These are phyloP conservation scores for Spea multiplicata DNA, from an alignment of 2,113 vertebrate genomes.

Conservation along the genomic window DNA sequence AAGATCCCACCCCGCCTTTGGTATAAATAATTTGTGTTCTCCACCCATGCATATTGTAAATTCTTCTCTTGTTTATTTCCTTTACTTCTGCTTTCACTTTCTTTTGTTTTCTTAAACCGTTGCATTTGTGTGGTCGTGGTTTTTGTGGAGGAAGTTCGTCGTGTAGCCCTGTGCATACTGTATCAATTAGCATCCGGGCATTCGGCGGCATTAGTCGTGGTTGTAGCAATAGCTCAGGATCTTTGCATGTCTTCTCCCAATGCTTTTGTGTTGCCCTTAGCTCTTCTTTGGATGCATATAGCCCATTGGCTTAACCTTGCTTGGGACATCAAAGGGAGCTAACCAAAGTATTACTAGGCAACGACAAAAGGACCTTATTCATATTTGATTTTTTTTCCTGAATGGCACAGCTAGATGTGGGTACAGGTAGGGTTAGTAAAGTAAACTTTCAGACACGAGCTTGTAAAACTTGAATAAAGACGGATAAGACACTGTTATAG, in stretches of 20 bases:
- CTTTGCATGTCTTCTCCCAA: slow-evolving; percentile 68
- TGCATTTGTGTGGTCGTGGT: slow-evolving; percentile 49
- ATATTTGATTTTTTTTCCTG: slow-evolving; percentile 44
- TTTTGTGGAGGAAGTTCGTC: slow-evolving; percentile 55
- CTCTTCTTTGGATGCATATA: slow-evolving; percentile 62
- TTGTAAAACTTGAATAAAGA: background rate
- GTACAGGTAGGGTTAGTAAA: background rate
- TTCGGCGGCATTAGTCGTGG: slow-evolving; percentile 49
- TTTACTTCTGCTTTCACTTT: slow-evolving; percentile 53
- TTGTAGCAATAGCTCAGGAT: slow-evolving; percentile 53
- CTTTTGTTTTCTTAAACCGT: slow-evolving; percentile 57
- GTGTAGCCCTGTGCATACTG: slow-evolving; percentile 54
- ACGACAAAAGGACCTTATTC: slow-evolving; percentile 71
- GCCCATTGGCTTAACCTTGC: slow-evolving; percentile 11
- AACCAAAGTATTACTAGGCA: slow-evolving; percentile 59
- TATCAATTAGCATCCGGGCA: slow-evolving; percentile 55
- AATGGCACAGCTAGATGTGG: background rate
- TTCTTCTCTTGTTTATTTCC: slow-evolving; percentile 51
- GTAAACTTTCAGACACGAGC: background rate
- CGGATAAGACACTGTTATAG: background rate
- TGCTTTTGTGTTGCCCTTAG: slow-evolving; percentile 62
- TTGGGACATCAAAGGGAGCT: slow-evolving; percentile 62
- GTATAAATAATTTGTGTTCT: slow-evolving; percentile 80
- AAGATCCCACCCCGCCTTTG: slow-evolving; percentile 95
- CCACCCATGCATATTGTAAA: slow-evolving; percentile 63